These are phyloP conservation scores for Mesorhabditis spiculigera DNA, from an alignment of 2,888 invertebrate genomes.

Conservation along the genomic window DNA sequence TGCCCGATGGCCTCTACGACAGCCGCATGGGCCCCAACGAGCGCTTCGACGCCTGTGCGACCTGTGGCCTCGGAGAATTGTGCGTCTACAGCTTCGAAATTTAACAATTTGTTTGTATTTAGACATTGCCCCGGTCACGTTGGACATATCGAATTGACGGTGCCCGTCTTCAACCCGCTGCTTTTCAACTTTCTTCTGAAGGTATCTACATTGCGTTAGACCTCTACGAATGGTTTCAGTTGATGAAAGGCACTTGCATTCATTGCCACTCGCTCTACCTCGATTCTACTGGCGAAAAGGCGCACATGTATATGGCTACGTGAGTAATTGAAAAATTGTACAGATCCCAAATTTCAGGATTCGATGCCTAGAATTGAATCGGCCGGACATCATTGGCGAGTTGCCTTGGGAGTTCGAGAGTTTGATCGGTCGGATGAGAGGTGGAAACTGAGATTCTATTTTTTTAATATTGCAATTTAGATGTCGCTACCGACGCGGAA, in stretches of 20 bases:
- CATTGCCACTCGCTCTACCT: slow-evolving; percentile 59
- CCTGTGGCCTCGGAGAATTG: slow-evolving; percentile 33
- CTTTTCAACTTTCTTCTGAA: slow-evolving; percentile 69
- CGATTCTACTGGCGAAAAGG: slow-evolving; percentile 6
- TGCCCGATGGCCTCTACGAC: slow-evolving; percentile 82
- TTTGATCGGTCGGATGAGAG: too few species aligned
- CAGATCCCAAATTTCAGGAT: neutral
- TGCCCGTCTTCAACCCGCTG: slow-evolving; percentile 85
- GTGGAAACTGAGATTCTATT: too few species aligned
- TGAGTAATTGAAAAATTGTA: neutral
- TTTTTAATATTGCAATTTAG: too few species aligned
- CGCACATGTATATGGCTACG: neutral
- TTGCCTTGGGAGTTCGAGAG: too few species aligned
- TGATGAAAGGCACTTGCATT: slow-evolving; percentile 62
- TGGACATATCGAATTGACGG: slow-evolving; percentile 85
- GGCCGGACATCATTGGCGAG: neutral
- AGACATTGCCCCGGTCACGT: slow-evolving; percentile 72
- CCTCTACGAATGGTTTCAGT: slow-evolving; percentile 40
- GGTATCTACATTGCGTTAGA: neutral
- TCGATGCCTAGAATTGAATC: neutral
- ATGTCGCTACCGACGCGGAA: too few species aligned
- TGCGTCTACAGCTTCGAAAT: neutral
- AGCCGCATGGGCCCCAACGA: slow-evolving; percentile 70
- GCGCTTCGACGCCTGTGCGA: slow-evolving; percentile 38
- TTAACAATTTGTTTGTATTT: slow-evolving; percentile 57